Conservation (phyloP, 53 echinoderm and acorn worm species). For the Apostichopus leukothele region DNA sequence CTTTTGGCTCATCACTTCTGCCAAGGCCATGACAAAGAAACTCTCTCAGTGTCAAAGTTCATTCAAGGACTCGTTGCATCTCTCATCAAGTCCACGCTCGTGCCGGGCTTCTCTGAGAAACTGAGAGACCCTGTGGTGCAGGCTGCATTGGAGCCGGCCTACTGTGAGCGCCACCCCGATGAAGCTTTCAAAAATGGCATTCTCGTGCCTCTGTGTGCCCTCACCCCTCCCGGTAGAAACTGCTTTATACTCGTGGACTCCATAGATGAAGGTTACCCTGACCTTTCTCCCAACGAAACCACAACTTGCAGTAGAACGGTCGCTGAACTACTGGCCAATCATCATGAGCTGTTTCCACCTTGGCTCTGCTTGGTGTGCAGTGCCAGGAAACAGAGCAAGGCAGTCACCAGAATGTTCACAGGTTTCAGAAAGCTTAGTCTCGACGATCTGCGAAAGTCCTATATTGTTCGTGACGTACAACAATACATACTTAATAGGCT, state of each 20-base stretch:
- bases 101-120: conserved; percentile 95
- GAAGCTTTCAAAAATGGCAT: conserved; percentile 97
- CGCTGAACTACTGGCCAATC: conserved; percentile 95
- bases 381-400: conserved; percentile 94
- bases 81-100: conserved; percentile 81
- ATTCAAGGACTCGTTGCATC: conserved; percentile 88
- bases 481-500: conserved; percentile 95
- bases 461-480: conserved; percentile 97
- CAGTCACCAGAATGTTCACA: conserved; percentile 97
- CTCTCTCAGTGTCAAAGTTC: conserved; percentile 90
- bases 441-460: conserved; percentile 94
- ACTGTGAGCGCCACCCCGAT: conserved; percentile 95
- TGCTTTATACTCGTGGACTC: conserved; percentile 98
- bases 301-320: conserved; percentile 80
- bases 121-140: conserved; percentile 88
- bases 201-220: conserved; percentile 76
- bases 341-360: conserved; percentile 96
- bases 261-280: conserved; percentile 86
- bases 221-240: conserved; percentile 87
- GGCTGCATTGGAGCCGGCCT: conserved; percentile 89
- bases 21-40: conserved; percentile 86
- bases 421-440: conserved; percentile 96
- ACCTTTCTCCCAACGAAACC: conserved; percentile 50
- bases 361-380: conserved; percentile 96
- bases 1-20: conserved; percentile 96